A percentile compares a stretch with the other conserved stretches of the same genome.
Conservation (phyloP, 1,140 invertebrate species). For the Apocrypta bakeri region DNA sequence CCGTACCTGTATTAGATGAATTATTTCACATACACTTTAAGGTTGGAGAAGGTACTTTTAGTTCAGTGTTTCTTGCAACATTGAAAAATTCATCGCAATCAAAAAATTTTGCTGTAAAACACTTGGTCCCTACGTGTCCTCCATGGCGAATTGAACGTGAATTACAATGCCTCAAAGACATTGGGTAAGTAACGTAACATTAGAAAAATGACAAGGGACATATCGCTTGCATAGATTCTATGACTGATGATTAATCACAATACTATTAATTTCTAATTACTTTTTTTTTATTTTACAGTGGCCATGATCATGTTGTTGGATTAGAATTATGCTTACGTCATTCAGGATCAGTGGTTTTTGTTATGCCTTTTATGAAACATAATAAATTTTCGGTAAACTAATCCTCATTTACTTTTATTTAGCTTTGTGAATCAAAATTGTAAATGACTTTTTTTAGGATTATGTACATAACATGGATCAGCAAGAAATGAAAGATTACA, state of each 20-base stretch:
- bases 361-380: constrained; percentile 93
- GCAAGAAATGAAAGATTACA: constrained; percentile 85
- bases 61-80: constrained; percentile 85
- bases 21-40: constrained; percentile 82
- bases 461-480: constrained; percentile 83
- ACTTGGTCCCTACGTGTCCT: constrained; percentile 88
- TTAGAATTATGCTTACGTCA: constrained; percentile 86
- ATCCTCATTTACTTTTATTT: neutral
- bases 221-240: constrained; percentile 4
- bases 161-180: constrained; percentile 84
- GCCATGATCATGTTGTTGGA: constrained; percentile 87
- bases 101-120: constrained; percentile 85
- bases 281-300: constrained; percentile 82
- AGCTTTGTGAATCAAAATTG: neutral
- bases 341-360: constrained; percentile 87
- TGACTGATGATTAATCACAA: too few relatives aligned
- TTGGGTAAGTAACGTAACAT: constrained; percentile 78
- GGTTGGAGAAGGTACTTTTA: constrained; percentile 88
- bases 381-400: constrained; percentile 83
- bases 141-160: constrained; percentile 85
- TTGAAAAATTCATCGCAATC: constrained; percentile 76
- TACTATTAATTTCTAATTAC: too few relatives aligned
- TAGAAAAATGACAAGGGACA: neutral
- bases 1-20: constrained; percentile 78
- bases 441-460: constrained; percentile 76